Conservation (phyloP, 2,113 vertebrate species). For the Leptobrachium leishanense region DNA sequence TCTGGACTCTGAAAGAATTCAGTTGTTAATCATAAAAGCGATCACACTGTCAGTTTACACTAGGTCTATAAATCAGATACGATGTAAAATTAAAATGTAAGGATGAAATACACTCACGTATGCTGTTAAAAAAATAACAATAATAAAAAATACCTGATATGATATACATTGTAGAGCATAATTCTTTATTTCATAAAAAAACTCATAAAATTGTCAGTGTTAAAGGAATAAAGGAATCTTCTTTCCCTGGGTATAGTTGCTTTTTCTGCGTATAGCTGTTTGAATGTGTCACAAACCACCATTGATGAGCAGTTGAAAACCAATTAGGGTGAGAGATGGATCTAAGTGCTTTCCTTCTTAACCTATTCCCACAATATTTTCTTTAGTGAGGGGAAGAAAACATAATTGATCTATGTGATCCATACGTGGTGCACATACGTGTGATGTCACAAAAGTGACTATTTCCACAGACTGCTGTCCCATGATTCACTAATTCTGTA, state of each 20-base stretch:
- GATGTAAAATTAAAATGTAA: conserved; percentile 9
- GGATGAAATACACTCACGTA: conserved; percentile 21
- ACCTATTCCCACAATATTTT: no score
- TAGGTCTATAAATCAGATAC: conserved; percentile 39
- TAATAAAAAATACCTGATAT: conserved; percentile 27
- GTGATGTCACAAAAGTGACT: no score
- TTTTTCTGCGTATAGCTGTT: conserved; percentile 6
- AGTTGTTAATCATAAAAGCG: conserved; percentile 40
- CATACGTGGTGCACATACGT: no score
- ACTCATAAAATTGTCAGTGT: conserved; percentile 3
- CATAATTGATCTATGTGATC: no score
- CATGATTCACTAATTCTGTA: no score
- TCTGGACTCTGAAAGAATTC: conserved; percentile 25
- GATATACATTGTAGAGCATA: conserved; percentile 31
- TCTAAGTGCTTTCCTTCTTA: background rate
- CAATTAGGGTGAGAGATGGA: conserved; percentile 9
- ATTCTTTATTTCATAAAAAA: conserved; percentile 42
- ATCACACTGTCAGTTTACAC: conserved; percentile 32
- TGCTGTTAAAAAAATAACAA: conserved; percentile 31
- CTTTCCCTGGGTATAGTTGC: no score
- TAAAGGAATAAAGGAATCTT: no score
- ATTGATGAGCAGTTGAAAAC: conserved; percentile 19
- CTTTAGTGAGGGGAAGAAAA: no score
- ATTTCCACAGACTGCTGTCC: no score
- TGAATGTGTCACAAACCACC: conserved; percentile 25